Base-by-base conservation (phyloP, 2,888 invertebrate genomes). In the Megalurothrips usitatus region DNA sequence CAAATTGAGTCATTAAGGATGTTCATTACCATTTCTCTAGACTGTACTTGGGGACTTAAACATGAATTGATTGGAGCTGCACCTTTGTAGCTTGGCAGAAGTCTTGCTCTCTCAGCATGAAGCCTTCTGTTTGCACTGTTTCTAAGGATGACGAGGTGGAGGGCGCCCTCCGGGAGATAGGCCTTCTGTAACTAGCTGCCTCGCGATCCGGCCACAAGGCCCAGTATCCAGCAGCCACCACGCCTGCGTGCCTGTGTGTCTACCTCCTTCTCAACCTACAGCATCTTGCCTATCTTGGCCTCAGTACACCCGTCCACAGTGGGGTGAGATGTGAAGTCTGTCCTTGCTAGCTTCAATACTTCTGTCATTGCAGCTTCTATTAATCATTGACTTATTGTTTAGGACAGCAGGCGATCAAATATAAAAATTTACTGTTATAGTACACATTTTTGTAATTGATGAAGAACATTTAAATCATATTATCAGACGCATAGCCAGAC, bases 121-220 rank as follows among this genome's bases (percentile, higher is more conserved):
- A 80, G 80, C 49, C 48, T 81, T 79, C 19, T 79, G 23, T 81
- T 26, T 80, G 80, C 81, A 34, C 80, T 80, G 68, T 68, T 68
- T 68, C 26, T 86, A 91, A 94, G 96, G 96, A 97, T 89, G 97
- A 97, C 92, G 95, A 95, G 86, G 93, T 96, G 89, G 96, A 96
- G 89, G 94, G 94, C 87, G 95, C 96, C 87, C 94, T 97, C 87
- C 94, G 94, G 88, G 97, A 97, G 89, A 95, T 96, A 91, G 97
- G 96, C 88, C 93, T 97, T 87, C 93, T 96, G 88, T 96, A 93
- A 87, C 26, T 23, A 81, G 68, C 79, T 68, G 80, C 80, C 80
- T 80, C 79, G 81, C 80, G 80, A 79, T 43, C 34, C 34, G 34
- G 34, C 34, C 34, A 43, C 58, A 58, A 58, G 19, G 58, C 58